Conservation (phyloP, 2,797 vertebrate genomes). For the Yasuhikotakia modesta region DNA sequence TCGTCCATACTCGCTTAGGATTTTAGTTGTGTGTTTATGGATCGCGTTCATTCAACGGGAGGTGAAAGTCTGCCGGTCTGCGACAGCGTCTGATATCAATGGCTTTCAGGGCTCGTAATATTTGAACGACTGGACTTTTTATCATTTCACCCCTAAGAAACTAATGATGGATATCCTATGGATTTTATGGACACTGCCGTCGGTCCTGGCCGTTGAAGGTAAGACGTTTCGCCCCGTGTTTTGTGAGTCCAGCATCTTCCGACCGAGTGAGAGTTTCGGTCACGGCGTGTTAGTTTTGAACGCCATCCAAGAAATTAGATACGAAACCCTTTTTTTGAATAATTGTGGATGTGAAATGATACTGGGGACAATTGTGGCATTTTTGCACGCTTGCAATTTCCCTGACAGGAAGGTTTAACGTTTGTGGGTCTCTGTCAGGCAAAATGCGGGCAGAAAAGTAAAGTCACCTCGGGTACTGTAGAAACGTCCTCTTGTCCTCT, state of each 20-base stretch:
- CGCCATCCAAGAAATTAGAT: constrained; percentile 40
- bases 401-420: constrained; percentile 14
- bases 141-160: constrained; percentile 64
- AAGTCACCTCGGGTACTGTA: neutral
- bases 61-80: constrained; percentile 76
- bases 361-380: neutral
- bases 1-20: constrained; percentile 79
- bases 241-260: constrained; percentile 64
- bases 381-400: constrained; percentile 5
- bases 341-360: constrained; percentile 4
- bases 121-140: constrained; percentile 78
- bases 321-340: constrained; percentile 28
- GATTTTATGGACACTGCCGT: constrained; percentile 82
- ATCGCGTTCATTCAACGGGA: constrained; percentile 72
- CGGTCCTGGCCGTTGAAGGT: constrained; percentile 83
- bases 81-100: constrained; percentile 74
- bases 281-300: constrained; percentile 51
- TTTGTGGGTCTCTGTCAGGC: constrained; percentile 14
- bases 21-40: constrained; percentile 74
- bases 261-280: constrained; percentile 60
- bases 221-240: constrained; percentile 64
- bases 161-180: constrained; percentile 84
- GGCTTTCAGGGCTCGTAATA: constrained; percentile 78
- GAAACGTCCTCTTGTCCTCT: neutral
- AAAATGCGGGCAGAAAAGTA: constrained; percentile 2